Percentiles rank a stretch among this genome's conserved stretches.
Conservation (phyloP, 2,888 invertebrate genomes). For the Lacanobia wlatinum region DNA sequence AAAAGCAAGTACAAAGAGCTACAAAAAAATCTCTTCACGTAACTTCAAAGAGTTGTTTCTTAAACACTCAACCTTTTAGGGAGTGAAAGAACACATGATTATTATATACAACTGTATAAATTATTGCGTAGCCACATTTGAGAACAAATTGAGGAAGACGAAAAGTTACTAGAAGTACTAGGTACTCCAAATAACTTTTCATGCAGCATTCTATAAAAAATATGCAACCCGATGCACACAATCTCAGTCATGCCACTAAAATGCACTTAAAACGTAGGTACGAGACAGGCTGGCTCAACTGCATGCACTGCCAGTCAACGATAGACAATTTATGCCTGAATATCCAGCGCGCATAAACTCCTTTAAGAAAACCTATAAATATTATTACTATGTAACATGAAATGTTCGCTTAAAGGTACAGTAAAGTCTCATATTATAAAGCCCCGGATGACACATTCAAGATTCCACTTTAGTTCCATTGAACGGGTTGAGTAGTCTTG, state of each 20-base stretch:
- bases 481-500: constrained; percentile 1
- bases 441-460: constrained; percentile 22
- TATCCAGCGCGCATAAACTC: constrained; percentile 14
- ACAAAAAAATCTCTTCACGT: too few species aligned
- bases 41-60: too few species aligned
- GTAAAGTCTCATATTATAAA: constrained; percentile 9
- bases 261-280: constrained; percentile 24
- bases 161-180: too few species aligned
- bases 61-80: too few species aligned
- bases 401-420: constrained; percentile 17
- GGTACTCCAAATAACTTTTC: background rate
- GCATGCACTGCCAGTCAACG: background rate
- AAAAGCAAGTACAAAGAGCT: too few species aligned
- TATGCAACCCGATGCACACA: constrained; percentile 17
- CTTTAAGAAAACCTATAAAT: constrained; percentile 23
- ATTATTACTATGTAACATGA: constrained; percentile 29
- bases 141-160: too few species aligned
- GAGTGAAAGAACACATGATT: too few species aligned
- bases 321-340: constrained; percentile 16
- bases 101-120: too few species aligned
- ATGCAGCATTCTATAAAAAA: background rate
- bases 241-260: constrained; percentile 7
- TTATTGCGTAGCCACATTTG: too few species aligned
- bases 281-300: background rate
- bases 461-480: constrained; percentile 18